phyloP scores from a whole-genome alignment of 2,797 vertebrate genomes.

The Eupleurogrammus muticus region DNA sequence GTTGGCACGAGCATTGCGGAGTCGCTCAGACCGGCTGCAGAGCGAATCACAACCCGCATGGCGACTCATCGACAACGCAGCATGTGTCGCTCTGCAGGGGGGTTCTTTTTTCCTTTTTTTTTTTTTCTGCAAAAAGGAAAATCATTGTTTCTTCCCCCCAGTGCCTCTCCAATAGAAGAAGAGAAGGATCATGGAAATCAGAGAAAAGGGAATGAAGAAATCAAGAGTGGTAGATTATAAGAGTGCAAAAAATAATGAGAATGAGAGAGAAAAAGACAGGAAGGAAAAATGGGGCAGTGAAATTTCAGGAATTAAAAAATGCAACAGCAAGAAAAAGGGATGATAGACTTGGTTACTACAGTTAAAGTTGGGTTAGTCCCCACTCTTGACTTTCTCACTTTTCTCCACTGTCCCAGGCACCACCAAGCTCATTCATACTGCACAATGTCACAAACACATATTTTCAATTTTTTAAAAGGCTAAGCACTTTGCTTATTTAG shows the following conservation, averaged over 20 bases:
- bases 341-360: not conserved
- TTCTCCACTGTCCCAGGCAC: not conserved
- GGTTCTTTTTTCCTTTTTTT: not conserved
- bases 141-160: conserved; percentile 26
- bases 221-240: conserved; percentile 5
- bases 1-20: conserved; percentile 64
- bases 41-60: conserved; percentile 56
- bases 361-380: not conserved
- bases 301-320: conserved; percentile 5
- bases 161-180: conserved; percentile 1
- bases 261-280: conserved; percentile 6
- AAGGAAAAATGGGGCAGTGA: conserved; percentile 2
- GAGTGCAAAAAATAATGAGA: conserved; percentile 18
- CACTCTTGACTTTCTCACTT: not conserved
- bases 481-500: too few species aligned
- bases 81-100: conserved; percentile 53
- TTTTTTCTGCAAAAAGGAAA: conserved; percentile 7
- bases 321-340: conserved; percentile 15
- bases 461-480: not conserved
- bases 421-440: not conserved
- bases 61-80: conserved; percentile 56
- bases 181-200: not conserved
- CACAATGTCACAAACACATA: not conserved
- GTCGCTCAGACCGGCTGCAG: conserved; percentile 56
- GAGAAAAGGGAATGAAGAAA: conserved; percentile 12